Evolutionary conservation across 1,140 invertebrate genomes (phyloP).

Genomic region (Leptopilina clavipes): DNA sequence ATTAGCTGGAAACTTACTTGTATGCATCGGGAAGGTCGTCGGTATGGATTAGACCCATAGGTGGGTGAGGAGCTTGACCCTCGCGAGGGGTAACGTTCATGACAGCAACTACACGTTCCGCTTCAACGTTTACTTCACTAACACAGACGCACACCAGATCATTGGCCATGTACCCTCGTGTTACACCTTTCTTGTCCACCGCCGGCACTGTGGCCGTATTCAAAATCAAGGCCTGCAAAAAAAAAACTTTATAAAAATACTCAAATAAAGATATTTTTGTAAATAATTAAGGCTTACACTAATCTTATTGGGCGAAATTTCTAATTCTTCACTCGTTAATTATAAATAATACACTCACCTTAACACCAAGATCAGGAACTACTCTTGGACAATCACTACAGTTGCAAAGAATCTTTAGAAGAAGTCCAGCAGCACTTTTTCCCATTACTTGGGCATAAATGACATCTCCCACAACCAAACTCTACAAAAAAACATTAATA

Average conservation of each 20-base stretch:
- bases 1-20: conserved; percentile 81
- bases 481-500: conserved; percentile 74
- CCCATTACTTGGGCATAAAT: conserved; percentile 87
- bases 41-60: conserved; percentile 87
- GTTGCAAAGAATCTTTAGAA: conserved; percentile 88
- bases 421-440: conserved; percentile 83
- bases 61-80: conserved; percentile 80
- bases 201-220: conserved; percentile 79
- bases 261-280: background rate
- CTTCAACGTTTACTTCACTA: conserved; percentile 88
- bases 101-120: conserved; percentile 90
- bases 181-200: conserved; percentile 87
- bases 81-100: conserved; percentile 86
- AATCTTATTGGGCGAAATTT: background rate
- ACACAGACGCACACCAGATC: conserved; percentile 92
- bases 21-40: conserved; percentile 90
- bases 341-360: conserved; percentile 73
- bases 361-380: conserved; percentile 89
- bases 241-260: conserved; percentile 22
- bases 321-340: background rate
- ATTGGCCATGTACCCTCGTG: conserved; percentile 85
- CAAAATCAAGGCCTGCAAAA: conserved; percentile 71
- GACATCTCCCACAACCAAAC: conserved; percentile 87
- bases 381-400: conserved; percentile 84
- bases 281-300: too few relatives aligned